Evolutionary conservation across 2,113 vertebrate species (phyloP), one percentile per base, ranked within the genome.

Genomic region (Phainopepla nitens): DNA sequence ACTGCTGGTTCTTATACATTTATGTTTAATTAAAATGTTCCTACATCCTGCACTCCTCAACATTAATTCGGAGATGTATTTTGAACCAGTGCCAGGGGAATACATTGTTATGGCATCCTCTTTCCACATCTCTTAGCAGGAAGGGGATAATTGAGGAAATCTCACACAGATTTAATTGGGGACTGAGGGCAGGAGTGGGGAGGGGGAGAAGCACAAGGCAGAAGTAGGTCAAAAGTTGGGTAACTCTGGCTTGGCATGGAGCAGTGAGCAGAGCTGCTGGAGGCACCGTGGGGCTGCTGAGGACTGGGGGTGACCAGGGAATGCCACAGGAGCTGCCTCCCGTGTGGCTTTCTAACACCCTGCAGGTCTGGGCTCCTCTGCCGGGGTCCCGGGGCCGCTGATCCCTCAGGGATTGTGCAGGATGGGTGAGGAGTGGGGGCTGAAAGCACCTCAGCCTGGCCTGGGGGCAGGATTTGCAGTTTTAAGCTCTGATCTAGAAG

Each of bases 121-220:
- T 88, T 95, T 93, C 96, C 96, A 90, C 89, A 44, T 92, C 95
- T 96, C 90, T 95, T 95, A 95, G 94, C 82, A 96, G 90, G 86
- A 95, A 91, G 91, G 93, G 93, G 92, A 86, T 93, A 96, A 97
- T 94, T 96, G 96, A 95, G 89, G 95, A 96, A 96, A 96, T 93
- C 66, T 64, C 90, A 39, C 94, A 85, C 85, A 76, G 91, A 77
- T 96, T 96, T 97, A 96, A 96, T 94, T 96, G 94, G 89, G 92
- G 93, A 94, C 87, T 80, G 87, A 93, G 90, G 94, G 94, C 93
- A 94, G 89, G 80, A 92, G 73, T 15, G 8, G 57, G 70, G 90
- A 79, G 71, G 70, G 64, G 54, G 53, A 80, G 54, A 47, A 77
- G 2, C 78, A 61, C 15, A 1, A 39, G 45, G 19, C 71, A 76